Percentiles rank a stretch among this genome's conserved stretches.
Conservation (phyloP, 2,888 invertebrate genomes). For the Acronicta alni region DNA sequence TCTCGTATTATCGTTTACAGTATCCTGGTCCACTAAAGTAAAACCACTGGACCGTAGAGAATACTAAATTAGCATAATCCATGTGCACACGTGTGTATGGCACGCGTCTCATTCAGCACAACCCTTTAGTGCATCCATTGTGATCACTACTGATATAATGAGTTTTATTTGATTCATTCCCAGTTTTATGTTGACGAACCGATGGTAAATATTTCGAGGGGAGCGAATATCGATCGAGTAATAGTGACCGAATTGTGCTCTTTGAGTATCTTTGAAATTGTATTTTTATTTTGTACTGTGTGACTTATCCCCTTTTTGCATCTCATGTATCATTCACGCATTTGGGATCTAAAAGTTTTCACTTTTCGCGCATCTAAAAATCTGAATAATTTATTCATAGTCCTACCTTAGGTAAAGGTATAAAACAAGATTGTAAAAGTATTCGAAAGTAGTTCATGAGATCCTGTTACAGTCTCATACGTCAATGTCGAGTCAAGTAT, state of each 20-base stretch:
- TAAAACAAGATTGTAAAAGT: background rate
- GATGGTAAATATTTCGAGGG: conserved; percentile 58
- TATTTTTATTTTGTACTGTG: conserved; percentile 24
- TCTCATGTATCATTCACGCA: background rate
- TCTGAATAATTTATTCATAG: background rate
- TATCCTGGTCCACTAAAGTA: conserved; percentile 41
- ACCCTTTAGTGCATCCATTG: conserved; percentile 71
- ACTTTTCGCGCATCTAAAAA: background rate
- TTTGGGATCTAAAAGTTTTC: background rate
- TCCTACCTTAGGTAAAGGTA: background rate
- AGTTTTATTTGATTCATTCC: conserved; percentile 69
- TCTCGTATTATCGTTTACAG: conserved; percentile 15
- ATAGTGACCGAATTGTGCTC: conserved; percentile 53
- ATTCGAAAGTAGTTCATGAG: background rate
- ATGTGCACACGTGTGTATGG: conserved; percentile 67
- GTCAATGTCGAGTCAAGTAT: background rate
- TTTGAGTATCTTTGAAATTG: conserved; percentile 15
- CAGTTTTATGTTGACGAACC: conserved; percentile 59
- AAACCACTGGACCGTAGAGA: conserved; percentile 57
- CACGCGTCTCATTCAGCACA: conserved; percentile 71
- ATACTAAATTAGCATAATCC: conserved; percentile 74
- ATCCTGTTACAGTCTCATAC: background rate
- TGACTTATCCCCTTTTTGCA: conserved; percentile 2
- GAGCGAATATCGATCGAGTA: conserved; percentile 56
- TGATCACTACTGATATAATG: conserved; percentile 62